phyloP scores from a whole-genome alignment of 1,140 invertebrate species.

The Asobara japonica region DNA sequence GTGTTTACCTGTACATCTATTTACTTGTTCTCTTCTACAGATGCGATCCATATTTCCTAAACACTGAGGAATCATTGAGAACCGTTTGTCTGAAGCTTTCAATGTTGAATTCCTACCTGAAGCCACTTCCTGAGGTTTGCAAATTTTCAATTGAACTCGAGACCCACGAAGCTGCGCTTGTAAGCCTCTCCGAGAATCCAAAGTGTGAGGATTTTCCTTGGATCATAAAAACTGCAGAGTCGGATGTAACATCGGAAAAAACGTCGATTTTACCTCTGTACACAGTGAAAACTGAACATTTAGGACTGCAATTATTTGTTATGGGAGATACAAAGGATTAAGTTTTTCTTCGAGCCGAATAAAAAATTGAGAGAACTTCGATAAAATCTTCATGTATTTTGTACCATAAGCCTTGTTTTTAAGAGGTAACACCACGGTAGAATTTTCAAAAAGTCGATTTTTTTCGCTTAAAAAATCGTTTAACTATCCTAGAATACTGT shows the following conservation, averaged over 20 bases:
- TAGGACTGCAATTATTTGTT: background rate
- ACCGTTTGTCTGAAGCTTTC: conserved; percentile 70
- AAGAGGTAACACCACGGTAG: too few species aligned
- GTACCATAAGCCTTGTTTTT: too few species aligned
- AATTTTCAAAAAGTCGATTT: too few species aligned
- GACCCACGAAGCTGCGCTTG: conserved; percentile 68
- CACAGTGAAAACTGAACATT: background rate
- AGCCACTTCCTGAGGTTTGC: conserved; percentile 63
- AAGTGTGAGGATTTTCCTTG: conserved; percentile 69
- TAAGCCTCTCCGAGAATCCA: conserved; percentile 62
- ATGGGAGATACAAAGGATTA: background rate
- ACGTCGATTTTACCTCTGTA: background rate
- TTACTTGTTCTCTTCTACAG: conserved; percentile 43
- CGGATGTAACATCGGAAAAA: background rate
- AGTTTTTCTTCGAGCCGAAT: too few species aligned
- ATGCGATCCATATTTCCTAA: conserved; percentile 70
- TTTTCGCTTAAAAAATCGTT: too few species aligned
- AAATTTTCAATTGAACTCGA: conserved; percentile 69
- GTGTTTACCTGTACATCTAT: too few species aligned
- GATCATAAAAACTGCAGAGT: conserved; percentile 42
- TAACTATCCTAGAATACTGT: too few species aligned
- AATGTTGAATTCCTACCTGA: conserved; percentile 61
- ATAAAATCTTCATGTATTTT: too few species aligned
- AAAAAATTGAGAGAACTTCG: too few species aligned
- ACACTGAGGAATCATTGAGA: conserved; percentile 70